A percentile compares a stretch with the other conserved stretches of the same genome.
Conservation (phyloP, 2,888 invertebrate genomes). For the Chrysolina oricalcia region DNA sequence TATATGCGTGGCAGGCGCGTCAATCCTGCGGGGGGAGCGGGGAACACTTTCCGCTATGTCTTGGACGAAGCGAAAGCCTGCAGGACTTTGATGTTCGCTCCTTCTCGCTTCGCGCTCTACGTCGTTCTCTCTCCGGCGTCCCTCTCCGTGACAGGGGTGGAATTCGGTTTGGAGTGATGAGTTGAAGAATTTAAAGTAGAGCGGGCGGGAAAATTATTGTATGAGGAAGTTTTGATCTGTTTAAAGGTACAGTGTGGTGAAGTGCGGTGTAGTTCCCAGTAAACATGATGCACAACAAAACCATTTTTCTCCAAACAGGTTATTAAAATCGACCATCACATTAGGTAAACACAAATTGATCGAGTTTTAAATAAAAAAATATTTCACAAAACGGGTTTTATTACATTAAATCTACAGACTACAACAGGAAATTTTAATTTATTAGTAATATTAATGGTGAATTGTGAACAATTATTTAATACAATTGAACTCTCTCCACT, state of each 20-base stretch:
- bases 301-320: too few relatives aligned
- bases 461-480: too few relatives aligned
- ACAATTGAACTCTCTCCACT: too few relatives aligned
- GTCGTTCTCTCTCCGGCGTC: slow-evolving; percentile 47
- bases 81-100: slow-evolving; percentile 66
- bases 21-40: slow-evolving; percentile 61
- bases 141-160: slow-evolving; percentile 43
- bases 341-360: too few relatives aligned
- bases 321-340: too few relatives aligned
- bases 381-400: too few relatives aligned
- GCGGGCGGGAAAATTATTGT: slow-evolving; percentile 1
- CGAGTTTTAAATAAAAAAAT: too few relatives aligned
- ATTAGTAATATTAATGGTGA: too few relatives aligned
- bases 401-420: too few relatives aligned
- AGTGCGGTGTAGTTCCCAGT: too few relatives aligned
- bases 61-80: slow-evolving; percentile 62
- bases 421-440: too few relatives aligned
- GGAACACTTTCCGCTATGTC: slow-evolving; percentile 57
- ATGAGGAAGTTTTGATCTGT: not conserved
- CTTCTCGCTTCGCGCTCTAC: slow-evolving; percentile 33
- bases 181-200: slow-evolving; percentile 15
- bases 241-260: not conserved
- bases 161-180: slow-evolving; percentile 36
- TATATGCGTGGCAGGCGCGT: slow-evolving; percentile 70
- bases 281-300: too few relatives aligned